These are phyloP conservation scores for Nipponacmea schrenckii DNA, from an alignment of 2,888 invertebrate species.

Conservation along the genomic window DNA sequence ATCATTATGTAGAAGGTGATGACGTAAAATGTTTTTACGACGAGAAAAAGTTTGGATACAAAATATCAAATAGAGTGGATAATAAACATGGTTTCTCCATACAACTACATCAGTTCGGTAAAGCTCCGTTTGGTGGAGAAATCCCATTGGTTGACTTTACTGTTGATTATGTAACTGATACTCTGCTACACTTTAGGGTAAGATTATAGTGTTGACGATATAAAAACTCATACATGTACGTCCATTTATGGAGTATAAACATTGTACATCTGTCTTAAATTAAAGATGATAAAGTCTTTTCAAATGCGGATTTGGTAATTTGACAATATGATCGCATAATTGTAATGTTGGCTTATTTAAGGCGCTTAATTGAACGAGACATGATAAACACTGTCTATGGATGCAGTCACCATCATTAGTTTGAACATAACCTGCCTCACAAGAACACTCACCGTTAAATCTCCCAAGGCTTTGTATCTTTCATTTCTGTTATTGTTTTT, in stretches of 20 bases:
- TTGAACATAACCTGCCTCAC: too few species aligned
- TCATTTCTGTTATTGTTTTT: background rate
- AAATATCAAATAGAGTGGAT: constrained; percentile 17
- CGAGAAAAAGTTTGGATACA: constrained; percentile 35
- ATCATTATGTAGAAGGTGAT: constrained; percentile 21
- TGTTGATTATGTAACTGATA: constrained; percentile 40
- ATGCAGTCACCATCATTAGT: too few species aligned
- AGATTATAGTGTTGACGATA: background rate
- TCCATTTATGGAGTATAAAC: background rate
- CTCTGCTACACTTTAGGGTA: constrained; percentile 47
- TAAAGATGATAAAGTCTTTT: background rate
- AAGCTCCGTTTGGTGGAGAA: constrained; percentile 40
- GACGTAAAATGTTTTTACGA: constrained; percentile 38
- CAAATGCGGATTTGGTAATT: too few species aligned
- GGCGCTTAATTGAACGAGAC: too few species aligned
- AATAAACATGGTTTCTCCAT: constrained; percentile 33
- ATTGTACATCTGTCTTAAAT: background rate
- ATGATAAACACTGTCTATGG: too few species aligned
- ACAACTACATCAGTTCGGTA: constrained; percentile 31
- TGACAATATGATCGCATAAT: too few species aligned
- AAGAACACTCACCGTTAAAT: background rate
- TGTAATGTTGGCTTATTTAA: too few species aligned
- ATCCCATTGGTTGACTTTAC: constrained; percentile 35
- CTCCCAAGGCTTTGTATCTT: background rate
- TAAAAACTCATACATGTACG: constrained; percentile 1